Evolutionary conservation across 2,888 invertebrate species (phyloP).

Genomic region (Adelognathus sp.): DNA sequence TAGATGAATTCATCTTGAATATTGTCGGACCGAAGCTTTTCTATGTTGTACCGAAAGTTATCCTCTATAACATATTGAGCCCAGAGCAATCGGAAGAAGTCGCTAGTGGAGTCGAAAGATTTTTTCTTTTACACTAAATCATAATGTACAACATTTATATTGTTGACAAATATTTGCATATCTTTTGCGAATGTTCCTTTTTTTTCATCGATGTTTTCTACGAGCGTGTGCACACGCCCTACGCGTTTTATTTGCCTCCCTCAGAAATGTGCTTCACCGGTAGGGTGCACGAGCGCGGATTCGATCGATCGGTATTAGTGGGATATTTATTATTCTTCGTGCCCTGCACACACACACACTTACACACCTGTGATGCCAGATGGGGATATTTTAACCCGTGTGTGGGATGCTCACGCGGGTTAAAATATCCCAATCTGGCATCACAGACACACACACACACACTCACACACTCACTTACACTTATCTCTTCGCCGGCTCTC

Average conservation of each 20-base stretch:
- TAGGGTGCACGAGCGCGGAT: not conserved
- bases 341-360: slow-evolving; percentile 7
- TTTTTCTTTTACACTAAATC: not conserved
- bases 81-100: too few relatives aligned
- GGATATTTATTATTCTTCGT: slow-evolving; percentile 44
- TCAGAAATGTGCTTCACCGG: not conserved
- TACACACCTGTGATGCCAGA: too few relatives aligned
- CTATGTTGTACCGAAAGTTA: too few relatives aligned
- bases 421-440: too few relatives aligned
- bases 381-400: too few relatives aligned
- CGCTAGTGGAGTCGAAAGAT: too few relatives aligned
- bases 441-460: too few relatives aligned
- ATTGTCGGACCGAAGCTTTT: too few relatives aligned
- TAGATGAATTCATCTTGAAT: too few relatives aligned
- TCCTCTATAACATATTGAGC: too few relatives aligned
- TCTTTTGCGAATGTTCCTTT: not conserved
- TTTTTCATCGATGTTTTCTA: not conserved
- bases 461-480: too few relatives aligned
- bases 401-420: too few relatives aligned
- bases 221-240: not conserved
- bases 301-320: slow-evolving; percentile 44
- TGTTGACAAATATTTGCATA: not conserved
- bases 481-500: not conserved
- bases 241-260: not conserved
- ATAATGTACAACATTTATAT: not conserved